Percentiles rank a stretch among this genome's conserved stretches.
These are phyloP conservation scores for Esox masquinongy DNA, from an alignment of 2,797 vertebrate species.

Conservation along the genomic window DNA sequence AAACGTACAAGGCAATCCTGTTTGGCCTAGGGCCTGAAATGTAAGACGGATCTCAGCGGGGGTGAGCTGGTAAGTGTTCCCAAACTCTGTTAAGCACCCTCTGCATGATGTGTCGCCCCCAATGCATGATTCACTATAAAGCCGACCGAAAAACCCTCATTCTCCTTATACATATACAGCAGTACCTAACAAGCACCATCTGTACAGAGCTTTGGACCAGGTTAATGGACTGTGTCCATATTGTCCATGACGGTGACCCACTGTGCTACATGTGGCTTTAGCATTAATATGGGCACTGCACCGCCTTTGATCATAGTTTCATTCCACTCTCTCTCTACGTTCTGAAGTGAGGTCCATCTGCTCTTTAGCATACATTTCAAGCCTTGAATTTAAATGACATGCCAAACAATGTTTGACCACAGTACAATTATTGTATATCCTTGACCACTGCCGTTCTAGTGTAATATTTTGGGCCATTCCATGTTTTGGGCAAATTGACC, in stretches of 20 bases:
- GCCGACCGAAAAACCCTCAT: constrained; percentile 41
- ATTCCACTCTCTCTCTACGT: constrained; percentile 35
- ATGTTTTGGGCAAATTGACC: constrained; percentile 63
- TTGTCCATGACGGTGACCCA: constrained; percentile 36
- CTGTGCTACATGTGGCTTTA: constrained; percentile 13
- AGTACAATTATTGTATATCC: not conserved
- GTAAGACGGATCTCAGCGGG: constrained; percentile 54
- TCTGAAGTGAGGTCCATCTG: constrained; percentile 23
- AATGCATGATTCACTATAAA: constrained; percentile 50
- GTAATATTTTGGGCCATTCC: constrained; percentile 51
- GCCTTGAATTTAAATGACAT: constrained; percentile 21
- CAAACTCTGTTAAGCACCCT: constrained; percentile 49
- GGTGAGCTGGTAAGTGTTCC: constrained; percentile 53
- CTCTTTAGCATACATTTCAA: constrained; percentile 27
- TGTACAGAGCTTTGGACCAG: constrained; percentile 42
- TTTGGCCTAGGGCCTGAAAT: constrained; percentile 52
- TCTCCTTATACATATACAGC: constrained; percentile 29
- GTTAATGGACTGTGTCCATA: constrained; percentile 41
- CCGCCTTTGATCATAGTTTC: constrained; percentile 34
- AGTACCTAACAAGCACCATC: constrained; percentile 52
- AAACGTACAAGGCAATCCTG: constrained; percentile 38
- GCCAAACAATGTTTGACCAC: not conserved
- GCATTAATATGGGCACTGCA: constrained; percentile 25
- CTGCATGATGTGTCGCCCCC: constrained; percentile 39
- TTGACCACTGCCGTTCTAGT: constrained; percentile 11